These are phyloP conservation scores for Peromyscus polionotus DNA, from an alignment of 2,113 vertebrate genomes.

Conservation along the genomic window DNA sequence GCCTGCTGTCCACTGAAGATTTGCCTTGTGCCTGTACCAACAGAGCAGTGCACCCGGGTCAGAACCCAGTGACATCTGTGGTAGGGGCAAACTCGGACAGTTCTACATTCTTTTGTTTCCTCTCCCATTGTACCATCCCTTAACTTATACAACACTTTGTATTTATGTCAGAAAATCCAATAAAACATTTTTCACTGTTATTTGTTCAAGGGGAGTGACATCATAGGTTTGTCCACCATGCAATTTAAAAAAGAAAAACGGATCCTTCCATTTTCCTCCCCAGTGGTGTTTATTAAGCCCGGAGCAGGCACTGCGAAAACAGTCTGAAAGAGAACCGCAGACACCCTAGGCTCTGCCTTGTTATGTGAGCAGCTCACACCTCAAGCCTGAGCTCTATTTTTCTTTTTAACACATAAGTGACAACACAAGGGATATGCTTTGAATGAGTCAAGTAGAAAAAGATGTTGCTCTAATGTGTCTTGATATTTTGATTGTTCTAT, in stretches of 20 bases:
- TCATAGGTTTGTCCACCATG: conserved; percentile 15
- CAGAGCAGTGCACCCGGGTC: conserved; percentile 54
- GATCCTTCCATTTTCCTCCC: conserved; percentile 24
- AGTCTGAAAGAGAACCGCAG: background rate
- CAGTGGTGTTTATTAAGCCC: background rate
- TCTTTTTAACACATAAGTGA: conserved; percentile 58
- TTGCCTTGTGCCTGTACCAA: conserved; percentile 50
- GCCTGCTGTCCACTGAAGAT: background rate
- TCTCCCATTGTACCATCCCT: background rate
- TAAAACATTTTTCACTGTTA: background rate
- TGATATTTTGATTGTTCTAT: conserved; percentile 64
- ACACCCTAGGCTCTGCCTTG: background rate
- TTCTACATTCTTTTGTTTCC: background rate
- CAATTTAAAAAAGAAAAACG: conserved; percentile 53
- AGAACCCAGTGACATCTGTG: conserved; percentile 46
- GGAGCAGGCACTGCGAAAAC: background rate
- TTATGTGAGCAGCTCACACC: background rate
- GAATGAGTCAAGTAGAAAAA: conserved; percentile 50
- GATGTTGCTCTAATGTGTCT: background rate
- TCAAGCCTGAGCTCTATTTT: background rate
- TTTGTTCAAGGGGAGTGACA: conserved; percentile 55
- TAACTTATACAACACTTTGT: background rate
- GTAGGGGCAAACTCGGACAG: conserved; percentile 45
- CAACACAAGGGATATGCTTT: conserved; percentile 30
- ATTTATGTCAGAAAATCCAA: conserved; percentile 47